These are phyloP conservation scores for Drosophila robusta DNA, from an alignment of 2,888 invertebrate genomes.

Conservation along the genomic window DNA sequence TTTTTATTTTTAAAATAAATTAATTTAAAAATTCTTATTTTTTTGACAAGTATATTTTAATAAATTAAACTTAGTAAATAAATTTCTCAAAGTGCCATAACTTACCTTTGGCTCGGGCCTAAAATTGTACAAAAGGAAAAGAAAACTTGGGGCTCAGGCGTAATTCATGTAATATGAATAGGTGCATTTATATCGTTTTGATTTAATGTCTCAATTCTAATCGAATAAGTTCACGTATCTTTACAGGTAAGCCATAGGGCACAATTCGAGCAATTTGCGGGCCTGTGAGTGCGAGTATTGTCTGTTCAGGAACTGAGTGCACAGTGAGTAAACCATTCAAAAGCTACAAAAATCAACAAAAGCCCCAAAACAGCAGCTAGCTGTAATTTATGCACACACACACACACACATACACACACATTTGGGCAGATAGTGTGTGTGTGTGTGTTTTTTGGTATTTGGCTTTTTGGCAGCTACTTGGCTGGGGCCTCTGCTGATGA, in stretches of 20 bases:
- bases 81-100: too few relatives aligned
- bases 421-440: neutral
- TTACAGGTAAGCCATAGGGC: constrained; percentile 25
- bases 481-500: constrained; percentile 49
- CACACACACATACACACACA: neutral
- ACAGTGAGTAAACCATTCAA: constrained; percentile 18
- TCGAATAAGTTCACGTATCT: constrained; percentile 6
- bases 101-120: too few relatives aligned
- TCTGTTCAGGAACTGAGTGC: neutral
- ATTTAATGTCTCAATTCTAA: constrained; percentile 13
- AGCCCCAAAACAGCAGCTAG: constrained; percentile 26
- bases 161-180: constrained; percentile 7
- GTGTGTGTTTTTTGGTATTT: constrained; percentile 19
- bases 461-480: constrained; percentile 41
- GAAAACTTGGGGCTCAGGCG: neutral
- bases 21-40: too few relatives aligned
- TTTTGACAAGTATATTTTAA: too few relatives aligned
- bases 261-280: constrained; percentile 13
- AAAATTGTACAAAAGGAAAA: neutral
- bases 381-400: constrained; percentile 54
- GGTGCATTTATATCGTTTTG: constrained; percentile 16
- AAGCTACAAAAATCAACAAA: constrained; percentile 35
- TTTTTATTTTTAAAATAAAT: too few relatives aligned
- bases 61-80: too few relatives aligned
- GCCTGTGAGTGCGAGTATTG: neutral